Conservation (phyloP, 53 echinoderm and acorn worm genomes). For the Zoroaster sp. region DNA sequence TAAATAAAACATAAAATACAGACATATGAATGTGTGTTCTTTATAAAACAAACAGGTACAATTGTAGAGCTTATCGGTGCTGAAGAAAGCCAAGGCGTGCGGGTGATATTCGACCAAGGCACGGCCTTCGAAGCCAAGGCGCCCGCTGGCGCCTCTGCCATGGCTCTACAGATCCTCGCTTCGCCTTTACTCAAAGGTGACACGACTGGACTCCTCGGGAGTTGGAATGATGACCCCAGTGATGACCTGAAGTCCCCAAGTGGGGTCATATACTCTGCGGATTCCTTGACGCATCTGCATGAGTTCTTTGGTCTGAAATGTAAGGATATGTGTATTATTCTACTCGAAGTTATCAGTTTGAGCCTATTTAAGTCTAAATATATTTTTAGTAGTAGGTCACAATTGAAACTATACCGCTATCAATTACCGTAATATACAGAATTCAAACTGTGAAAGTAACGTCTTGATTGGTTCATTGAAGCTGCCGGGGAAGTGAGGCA, state of each 20-base stretch:
- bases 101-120: constrained; percentile 72
- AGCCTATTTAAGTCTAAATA: background rate
- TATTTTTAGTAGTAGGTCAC: no score
- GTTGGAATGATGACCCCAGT: constrained; percentile 73
- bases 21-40: no score
- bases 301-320: constrained; percentile 63
- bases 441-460: no score
- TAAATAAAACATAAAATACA: no score
- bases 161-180: constrained; percentile 67
- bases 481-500: no score
- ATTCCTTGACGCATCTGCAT: constrained; percentile 47
- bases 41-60: constrained; percentile 54
- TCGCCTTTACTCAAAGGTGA: constrained; percentile 44
- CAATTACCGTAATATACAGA: no score
- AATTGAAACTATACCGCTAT: no score
- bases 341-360: background rate
- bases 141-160: constrained; percentile 54
- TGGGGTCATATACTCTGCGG: constrained; percentile 11
- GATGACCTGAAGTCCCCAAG: constrained; percentile 77
- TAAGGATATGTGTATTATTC: constrained; percentile 25
- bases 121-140: constrained; percentile 66
- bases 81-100: constrained; percentile 47
- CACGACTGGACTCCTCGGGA: constrained; percentile 77
- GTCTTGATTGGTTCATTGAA: no score
- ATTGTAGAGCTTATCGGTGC: constrained; percentile 51